Conservation (phyloP, 1,140 invertebrate species). For the Fopius arisanus region DNA sequence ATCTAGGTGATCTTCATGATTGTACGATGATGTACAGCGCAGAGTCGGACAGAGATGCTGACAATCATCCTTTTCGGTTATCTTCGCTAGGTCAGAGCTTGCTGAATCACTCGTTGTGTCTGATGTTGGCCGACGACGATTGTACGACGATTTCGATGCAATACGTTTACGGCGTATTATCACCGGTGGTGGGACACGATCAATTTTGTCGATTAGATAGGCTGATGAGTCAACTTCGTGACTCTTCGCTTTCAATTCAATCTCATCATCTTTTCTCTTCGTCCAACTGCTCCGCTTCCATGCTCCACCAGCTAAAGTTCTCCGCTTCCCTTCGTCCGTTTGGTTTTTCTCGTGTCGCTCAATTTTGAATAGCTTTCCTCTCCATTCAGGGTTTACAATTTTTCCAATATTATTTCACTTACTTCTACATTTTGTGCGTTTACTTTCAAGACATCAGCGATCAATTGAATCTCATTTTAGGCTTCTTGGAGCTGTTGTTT, state of each 20-base stretch:
- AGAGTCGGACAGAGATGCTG: background rate
- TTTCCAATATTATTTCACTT: background rate
- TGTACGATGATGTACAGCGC: background rate
- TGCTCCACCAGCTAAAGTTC: background rate
- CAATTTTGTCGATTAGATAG: constrained; percentile 23
- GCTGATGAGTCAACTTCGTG: background rate
- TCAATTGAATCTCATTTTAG: too few species aligned
- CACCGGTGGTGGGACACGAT: constrained; percentile 35
- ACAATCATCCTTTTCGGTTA: background rate
- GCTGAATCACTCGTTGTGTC: constrained; percentile 24
- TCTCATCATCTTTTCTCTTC: background rate
- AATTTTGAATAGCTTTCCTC: constrained; percentile 24
- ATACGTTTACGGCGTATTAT: constrained; percentile 36
- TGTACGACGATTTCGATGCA: background rate
- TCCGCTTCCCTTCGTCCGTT: constrained; percentile 13
- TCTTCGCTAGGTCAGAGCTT: constrained; percentile 10
- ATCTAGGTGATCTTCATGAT: background rate
- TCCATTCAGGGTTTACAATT: background rate
- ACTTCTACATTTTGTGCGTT: background rate
- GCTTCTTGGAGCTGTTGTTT: too few species aligned
- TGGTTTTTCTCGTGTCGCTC: constrained; percentile 26
- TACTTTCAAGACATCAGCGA: too few species aligned
- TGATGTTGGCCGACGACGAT: constrained; percentile 9
- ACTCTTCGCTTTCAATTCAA: background rate
- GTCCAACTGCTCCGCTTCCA: constrained; percentile 5